Base-by-base conservation (phyloP, 2,797 vertebrate species). In the Urophycis tenuis region DNA sequence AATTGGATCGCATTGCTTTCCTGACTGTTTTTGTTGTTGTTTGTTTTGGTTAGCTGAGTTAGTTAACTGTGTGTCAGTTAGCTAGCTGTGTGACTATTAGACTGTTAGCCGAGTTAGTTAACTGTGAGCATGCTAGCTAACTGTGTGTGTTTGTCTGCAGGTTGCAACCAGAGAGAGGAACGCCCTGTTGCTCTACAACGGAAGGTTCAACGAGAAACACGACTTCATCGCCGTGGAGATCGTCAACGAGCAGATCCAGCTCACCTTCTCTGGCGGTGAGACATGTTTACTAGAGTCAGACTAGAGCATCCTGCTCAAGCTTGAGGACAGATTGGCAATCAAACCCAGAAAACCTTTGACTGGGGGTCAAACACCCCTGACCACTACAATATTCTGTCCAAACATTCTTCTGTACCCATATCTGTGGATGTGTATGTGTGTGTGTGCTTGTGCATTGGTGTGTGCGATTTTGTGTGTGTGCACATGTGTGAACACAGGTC, bases 221-320 rank as follows among this genome's bases (percentile, higher is more conserved):
- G 97, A 99, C 91, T 99, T 99, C 87, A 94, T 99, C 32, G 97
- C 97, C 5, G 86, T 99, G 91, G 97, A 99, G 93, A 94, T 99
- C 69, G 94, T 98, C 17, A 92, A 94, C 0, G 97, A 97, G 84
- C 97, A 99, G 91, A 95, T 99, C 86, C 97, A 98, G 89, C 95
- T 98, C 83, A 97, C 95, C 0, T 97, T 95, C 92, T 97, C 96
- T 0, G 95, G 96, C 93, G 96, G 96, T 97, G 41, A 88, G 85
- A 33, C 10, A 29, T 17, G 25, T 25, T 67, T 3, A 29, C 60
- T 29, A 3, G 11, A 25, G 60, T 11, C 2, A 3, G 60, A 25
- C n/a, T 11, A 29, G 60, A 25, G 25, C 25, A 60, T 60, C 53
- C 17, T 8, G 45, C 53, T 60, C 53, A 10, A 6, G 45, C 5